These are phyloP conservation scores for Eulemur albifrons DNA, from an alignment of 2,797 vertebrate genomes.

Conservation along the genomic window DNA sequence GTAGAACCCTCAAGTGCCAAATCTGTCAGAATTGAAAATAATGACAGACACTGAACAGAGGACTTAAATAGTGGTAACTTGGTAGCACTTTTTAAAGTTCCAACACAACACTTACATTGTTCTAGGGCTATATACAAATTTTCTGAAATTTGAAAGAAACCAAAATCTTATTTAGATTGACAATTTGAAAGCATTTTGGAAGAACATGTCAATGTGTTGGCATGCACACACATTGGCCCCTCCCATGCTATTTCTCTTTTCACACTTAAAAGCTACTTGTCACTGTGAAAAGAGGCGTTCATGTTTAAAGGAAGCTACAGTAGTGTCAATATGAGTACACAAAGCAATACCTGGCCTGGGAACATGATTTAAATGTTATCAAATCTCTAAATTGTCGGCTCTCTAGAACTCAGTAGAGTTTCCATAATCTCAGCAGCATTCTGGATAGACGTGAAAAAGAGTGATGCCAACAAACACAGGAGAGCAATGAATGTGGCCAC, in stretches of 20 bases:
- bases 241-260: background rate
- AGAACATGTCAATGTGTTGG: background rate
- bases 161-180: constrained; percentile 26
- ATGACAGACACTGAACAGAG: background rate
- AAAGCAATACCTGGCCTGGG: background rate
- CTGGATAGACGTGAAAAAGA: background rate
- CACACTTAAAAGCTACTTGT: background rate
- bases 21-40: constrained; percentile 45
- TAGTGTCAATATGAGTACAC: background rate
- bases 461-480: background rate
- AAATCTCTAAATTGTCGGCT: background rate
- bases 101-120: background rate
- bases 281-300: background rate
- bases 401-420: background rate
- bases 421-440: background rate
- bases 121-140: background rate
- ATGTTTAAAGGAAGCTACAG: background rate
- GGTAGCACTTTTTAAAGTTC: background rate
- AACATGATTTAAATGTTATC: background rate
- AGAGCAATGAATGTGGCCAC: background rate
- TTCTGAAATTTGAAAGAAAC: constrained; percentile 35
- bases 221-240: background rate
- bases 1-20: background rate
- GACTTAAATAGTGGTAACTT: background rate
- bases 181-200: constrained; percentile 14